These are phyloP conservation scores for Phenganax marumi DNA, from an alignment of 92 coral and sea anemone genomes.

Conservation along the genomic window DNA sequence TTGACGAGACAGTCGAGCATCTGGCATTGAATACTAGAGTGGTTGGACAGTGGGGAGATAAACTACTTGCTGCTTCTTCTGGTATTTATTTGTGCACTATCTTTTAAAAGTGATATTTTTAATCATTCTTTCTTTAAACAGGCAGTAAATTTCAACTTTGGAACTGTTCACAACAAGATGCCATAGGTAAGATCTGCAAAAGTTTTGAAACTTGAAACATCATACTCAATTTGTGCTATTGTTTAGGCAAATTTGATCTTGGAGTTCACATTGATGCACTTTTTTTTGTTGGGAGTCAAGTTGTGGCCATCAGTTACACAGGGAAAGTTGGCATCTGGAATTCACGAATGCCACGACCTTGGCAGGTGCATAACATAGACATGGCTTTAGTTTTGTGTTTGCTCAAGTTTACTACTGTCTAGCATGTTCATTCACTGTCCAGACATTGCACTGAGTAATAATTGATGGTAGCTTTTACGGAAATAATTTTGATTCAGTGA, in stretches of 20 bases:
- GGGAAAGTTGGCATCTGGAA: constrained; percentile 99
- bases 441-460: too few species aligned
- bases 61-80: constrained; percentile 92
- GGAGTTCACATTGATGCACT: constrained; percentile 84
- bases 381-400: background rate
- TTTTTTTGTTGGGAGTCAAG: constrained; percentile 92
- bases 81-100: constrained; percentile 30
- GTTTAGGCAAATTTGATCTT: constrained; percentile 85
- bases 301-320: constrained; percentile 93
- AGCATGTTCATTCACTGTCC: too few species aligned
- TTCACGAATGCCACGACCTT: constrained; percentile 87
- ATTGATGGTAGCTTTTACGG: too few species aligned
- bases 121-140: constrained; percentile 24
- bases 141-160: constrained; percentile 78
- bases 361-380: constrained; percentile 70
- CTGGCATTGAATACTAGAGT: constrained; percentile 94
- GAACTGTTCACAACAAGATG: constrained; percentile 84
- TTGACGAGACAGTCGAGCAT: constrained; percentile 79
- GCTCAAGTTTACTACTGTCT: too few species aligned
- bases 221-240: background rate
- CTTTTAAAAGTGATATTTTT: background rate
- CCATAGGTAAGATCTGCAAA: constrained; percentile 66
- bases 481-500: too few species aligned
- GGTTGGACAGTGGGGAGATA: constrained; percentile 86
- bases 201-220: background rate